Evolutionary conservation across 2,888 invertebrate genomes (phyloP), one percentile per base, ranked within the genome.

Genomic region (Leucania comma): DNA sequence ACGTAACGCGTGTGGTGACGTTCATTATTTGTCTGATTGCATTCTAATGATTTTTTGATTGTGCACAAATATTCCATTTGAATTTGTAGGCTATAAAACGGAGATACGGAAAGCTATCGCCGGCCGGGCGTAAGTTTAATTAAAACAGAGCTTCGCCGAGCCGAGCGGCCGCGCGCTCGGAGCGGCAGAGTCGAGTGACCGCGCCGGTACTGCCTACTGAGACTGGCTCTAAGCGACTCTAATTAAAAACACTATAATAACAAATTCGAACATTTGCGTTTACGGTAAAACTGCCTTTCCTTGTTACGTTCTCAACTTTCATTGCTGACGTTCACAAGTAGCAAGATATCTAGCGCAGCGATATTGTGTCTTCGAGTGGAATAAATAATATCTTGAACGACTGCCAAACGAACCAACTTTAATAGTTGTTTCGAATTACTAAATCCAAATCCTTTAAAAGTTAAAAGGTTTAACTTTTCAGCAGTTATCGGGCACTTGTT

Each of bases 181-280:
- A 72, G 78, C 68, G 68, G 69, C 51, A 10, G 82, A 48, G 26
- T 35, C 32, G 76, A 76, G 80, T 81, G 79, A 81, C 75, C 82
- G 80, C 81, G 82, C 84, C 71, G 57, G 71, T 81, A 82, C 87
- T 77, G 80, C 83, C 77, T 87, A 86, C 82, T 82, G 85, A 81
- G 86, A 88, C 69, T 71, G 51, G 72, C 64, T 80, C 86, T 92
- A 89, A 91, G 89, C 87, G 88, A 78, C 88, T 88, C 88, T 93
- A 93, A 94, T 94, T 93, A 93, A 93, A 93, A 93, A 91, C 90
- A 89, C 90, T 77, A 82, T 89, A 89, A 93, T 93, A 93, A 93
- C 91, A 91, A 92, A 92, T 92, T 92, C 87, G 87, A 87, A 89
- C 89, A 90, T 91, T 90, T 87, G 83, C 87, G 89, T 85, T 88